These are phyloP conservation scores for Sitobion miscanthi DNA, from an alignment of 1,140 invertebrate species.

Conservation along the genomic window DNA sequence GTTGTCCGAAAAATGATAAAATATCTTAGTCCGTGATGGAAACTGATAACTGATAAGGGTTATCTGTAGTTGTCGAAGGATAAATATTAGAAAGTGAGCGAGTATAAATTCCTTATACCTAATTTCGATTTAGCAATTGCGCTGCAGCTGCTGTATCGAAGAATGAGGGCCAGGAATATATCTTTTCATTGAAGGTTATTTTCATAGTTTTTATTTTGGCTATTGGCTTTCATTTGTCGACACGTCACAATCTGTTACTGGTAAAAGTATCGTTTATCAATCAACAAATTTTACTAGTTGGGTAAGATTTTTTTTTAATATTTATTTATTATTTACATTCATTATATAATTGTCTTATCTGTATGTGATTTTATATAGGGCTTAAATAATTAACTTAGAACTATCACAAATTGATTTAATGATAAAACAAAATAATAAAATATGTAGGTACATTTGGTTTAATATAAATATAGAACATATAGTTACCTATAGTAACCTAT, in stretches of 20 bases:
- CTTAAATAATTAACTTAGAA: background rate
- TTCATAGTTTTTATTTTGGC: background rate
- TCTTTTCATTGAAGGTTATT: constrained; percentile 39
- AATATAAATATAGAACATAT: background rate
- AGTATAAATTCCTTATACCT: background rate
- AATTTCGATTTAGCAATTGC: background rate
- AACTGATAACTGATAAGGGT: background rate
- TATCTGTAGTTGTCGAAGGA: background rate
- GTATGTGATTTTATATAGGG: background rate
- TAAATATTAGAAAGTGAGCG: constrained; percentile 24
- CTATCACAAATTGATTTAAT: background rate
- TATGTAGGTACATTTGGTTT: background rate
- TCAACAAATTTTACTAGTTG: background rate
- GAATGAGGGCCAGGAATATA: constrained; percentile 13
- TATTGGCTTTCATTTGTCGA: constrained; percentile 16
- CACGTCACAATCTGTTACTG: background rate
- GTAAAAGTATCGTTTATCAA: constrained; percentile 9
- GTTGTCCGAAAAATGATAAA: no score
- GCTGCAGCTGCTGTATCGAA: background rate
- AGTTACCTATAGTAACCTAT: no score
- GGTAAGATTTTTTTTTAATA: constrained; percentile 34
- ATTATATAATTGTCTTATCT: background rate
- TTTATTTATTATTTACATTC: background rate
- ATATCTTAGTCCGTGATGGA: no score
- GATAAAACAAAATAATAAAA: background rate